Evolutionary conservation across 1,140 invertebrate genomes (phyloP).

Genomic region (Ctenoplectra terminalis): DNA sequence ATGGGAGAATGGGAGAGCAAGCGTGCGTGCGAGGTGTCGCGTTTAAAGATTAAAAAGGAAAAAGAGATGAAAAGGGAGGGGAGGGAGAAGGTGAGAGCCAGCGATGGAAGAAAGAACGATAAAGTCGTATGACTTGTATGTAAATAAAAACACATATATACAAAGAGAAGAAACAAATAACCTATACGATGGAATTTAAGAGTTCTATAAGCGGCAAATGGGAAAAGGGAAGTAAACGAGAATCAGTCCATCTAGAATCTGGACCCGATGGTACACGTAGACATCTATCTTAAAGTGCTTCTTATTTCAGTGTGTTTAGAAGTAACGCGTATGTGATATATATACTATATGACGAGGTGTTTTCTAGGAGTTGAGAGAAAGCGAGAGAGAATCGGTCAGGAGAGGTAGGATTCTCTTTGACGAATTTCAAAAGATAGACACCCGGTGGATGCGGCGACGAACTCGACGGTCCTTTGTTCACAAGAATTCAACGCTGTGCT

Average conservation of each 20-base stretch:
- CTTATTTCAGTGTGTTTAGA: constrained; percentile 84
- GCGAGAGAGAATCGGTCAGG: not conserved
- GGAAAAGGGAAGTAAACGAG: constrained; percentile 52
- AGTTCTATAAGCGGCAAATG: constrained; percentile 70
- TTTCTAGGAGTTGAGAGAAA: constrained; percentile 67
- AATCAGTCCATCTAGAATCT: constrained; percentile 79
- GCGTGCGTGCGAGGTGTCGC: constrained; percentile 10
- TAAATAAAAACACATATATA: constrained; percentile 77
- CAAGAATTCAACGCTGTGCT: constrained; percentile 51
- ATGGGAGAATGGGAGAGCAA: constrained; percentile 34
- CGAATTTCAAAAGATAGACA: constrained; percentile 46
- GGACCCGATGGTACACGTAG: constrained; percentile 80
- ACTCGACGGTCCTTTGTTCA: constrained; percentile 64
- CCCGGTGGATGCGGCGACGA: constrained; percentile 47
- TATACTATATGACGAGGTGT: constrained; percentile 82
- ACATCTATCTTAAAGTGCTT: constrained; percentile 84
- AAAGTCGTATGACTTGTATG: constrained; percentile 75
- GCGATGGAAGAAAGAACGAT: not conserved
- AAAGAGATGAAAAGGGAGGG: not conserved
- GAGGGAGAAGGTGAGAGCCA: constrained; percentile 19
- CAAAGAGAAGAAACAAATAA: constrained; percentile 42
- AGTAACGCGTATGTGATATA: constrained; percentile 84
- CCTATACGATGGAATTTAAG: constrained; percentile 77
- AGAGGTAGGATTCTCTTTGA: constrained; percentile 38
- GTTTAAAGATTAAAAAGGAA: not conserved